A percentile compares a stretch with the other conserved stretches of the same genome.
phyloP scores from a whole-genome alignment of 2,888 invertebrate genomes.

The Tetheella fluctuosa region DNA sequence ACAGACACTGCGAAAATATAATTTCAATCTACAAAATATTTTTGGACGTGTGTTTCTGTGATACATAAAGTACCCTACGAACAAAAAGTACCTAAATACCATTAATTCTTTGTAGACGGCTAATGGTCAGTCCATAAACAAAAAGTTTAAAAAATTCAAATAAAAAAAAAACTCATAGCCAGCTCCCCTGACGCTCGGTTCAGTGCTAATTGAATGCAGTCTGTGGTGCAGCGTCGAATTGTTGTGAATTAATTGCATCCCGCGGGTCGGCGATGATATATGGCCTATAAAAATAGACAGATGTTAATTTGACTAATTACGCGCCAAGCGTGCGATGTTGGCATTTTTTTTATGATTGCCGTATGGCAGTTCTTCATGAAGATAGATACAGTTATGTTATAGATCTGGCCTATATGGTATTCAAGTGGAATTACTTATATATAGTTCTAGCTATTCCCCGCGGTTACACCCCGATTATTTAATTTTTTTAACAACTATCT shows the following conservation, averaged over 20 bases:
- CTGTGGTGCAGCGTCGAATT: slow-evolving; percentile 14
- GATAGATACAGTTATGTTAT: neutral
- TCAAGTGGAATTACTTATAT: no score
- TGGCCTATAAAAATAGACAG: slow-evolving; percentile 35
- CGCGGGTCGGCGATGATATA: slow-evolving; percentile 12
- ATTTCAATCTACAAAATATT: no score
- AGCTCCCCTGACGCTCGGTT: slow-evolving; percentile 27
- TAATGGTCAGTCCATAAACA: neutral
- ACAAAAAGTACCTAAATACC: no score
- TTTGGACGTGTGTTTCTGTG: no score
- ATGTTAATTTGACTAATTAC: slow-evolving; percentile 32
- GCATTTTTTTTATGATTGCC: neutral
- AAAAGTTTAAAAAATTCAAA: neutral
- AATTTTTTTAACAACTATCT: no score
- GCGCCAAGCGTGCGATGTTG: neutral
- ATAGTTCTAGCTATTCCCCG: no score
- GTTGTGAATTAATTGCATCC: slow-evolving; percentile 10
- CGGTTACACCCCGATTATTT: no score
- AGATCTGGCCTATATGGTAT: neutral
- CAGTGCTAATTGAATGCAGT: slow-evolving; percentile 28
- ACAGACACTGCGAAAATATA: no score
- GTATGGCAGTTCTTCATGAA: neutral
- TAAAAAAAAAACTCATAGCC: slow-evolving; percentile 30
- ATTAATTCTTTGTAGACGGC: no score
- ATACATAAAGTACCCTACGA: no score